phyloP scores from a whole-genome alignment of 2,113 vertebrate genomes.

The Sakesphorus luctuosus region DNA sequence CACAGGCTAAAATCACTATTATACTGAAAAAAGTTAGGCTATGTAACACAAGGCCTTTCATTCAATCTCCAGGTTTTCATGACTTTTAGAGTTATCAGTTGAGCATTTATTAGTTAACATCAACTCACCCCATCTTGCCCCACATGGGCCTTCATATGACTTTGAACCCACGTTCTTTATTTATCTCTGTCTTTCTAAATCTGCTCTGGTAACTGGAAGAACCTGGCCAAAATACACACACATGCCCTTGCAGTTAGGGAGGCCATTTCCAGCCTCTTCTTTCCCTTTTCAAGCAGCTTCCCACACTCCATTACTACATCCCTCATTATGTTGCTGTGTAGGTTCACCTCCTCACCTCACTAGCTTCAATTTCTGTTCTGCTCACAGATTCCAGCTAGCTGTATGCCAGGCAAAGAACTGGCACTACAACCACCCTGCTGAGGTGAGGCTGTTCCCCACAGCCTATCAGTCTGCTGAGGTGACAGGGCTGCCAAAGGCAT shows the following conservation, averaged over 20 bases:
- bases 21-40: neutral
- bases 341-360: neutral
- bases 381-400: neutral
- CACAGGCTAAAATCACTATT: neutral
- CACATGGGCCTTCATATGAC: neutral
- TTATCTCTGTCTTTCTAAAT: neutral
- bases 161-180: neutral
- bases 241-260: neutral
- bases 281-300: neutral
- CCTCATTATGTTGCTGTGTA: neutral
- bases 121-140: neutral
- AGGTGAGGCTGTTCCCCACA: neutral
- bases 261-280: neutral
- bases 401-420: neutral
- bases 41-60: neutral
- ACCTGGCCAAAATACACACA: neutral
- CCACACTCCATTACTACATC: neutral
- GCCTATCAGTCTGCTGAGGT: neutral
- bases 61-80: neutral
- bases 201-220: neutral
- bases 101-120: neutral
- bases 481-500: neutral
- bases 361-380: neutral
- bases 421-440: neutral
- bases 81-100: neutral